These are phyloP conservation scores for Trialeurodes vaporariorum DNA, from an alignment of 1,140 invertebrate genomes.

Conservation along the genomic window DNA sequence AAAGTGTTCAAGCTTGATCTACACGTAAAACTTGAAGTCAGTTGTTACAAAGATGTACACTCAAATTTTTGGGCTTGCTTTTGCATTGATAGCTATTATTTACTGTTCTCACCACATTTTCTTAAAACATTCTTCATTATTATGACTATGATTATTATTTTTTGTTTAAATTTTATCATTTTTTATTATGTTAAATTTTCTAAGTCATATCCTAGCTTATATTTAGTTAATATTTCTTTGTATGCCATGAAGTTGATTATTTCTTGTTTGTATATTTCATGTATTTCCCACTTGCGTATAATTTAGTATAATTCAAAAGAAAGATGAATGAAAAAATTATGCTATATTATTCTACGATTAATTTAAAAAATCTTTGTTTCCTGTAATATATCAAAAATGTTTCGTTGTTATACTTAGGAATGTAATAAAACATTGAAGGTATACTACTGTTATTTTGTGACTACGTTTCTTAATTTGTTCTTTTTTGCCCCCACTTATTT, in stretches of 20 bases:
- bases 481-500: too few relatives aligned
- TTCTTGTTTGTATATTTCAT: background rate
- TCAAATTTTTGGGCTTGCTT: too few relatives aligned
- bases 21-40: too few relatives aligned
- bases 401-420: background rate
- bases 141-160: too few relatives aligned
- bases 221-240: background rate
- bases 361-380: background rate
- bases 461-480: too few relatives aligned
- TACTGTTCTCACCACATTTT: too few relatives aligned
- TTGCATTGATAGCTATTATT: too few relatives aligned
- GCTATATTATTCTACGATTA: background rate
- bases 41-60: too few relatives aligned
- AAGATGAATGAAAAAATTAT: background rate
- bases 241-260: background rate
- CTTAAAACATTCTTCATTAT: background rate
- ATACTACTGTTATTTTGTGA: too few relatives aligned
- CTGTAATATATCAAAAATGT: background rate
- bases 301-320: background rate
- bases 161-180: too few relatives aligned
- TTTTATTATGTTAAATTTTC: background rate
- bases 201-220: background rate
- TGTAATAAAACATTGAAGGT: background rate
- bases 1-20: too few relatives aligned
- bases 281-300: background rate